These are phyloP conservation scores for Rhagologus leucostigma DNA, from an alignment of 2,113 vertebrate genomes.

Conservation along the genomic window DNA sequence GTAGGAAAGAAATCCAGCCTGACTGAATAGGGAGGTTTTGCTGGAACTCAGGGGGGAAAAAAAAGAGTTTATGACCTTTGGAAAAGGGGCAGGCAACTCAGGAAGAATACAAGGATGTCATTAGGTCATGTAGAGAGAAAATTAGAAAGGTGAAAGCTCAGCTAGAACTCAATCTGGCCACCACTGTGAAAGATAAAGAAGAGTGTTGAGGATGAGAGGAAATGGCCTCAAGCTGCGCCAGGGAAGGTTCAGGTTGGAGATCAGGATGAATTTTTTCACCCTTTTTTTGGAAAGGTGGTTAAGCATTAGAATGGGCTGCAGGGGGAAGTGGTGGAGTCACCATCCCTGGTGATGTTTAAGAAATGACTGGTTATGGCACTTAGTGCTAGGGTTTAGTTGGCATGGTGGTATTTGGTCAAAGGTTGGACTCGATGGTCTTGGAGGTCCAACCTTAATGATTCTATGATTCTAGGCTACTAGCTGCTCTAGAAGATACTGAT, in stretches of 20 bases:
- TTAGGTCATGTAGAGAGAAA: neutral
- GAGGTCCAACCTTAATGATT: neutral
- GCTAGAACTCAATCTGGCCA: neutral
- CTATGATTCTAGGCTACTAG: neutral
- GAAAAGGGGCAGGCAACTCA: neutral
- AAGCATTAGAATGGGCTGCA: neutral
- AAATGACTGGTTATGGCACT: rapidly evolving
- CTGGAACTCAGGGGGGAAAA: neutral
- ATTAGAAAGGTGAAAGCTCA: neutral
- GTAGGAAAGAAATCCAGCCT: neutral
- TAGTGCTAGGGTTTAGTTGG: neutral
- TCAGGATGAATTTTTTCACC: neutral
- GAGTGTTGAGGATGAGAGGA: neutral
- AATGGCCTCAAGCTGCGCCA: neutral
- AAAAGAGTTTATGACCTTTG: neutral
- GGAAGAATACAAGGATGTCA: neutral
- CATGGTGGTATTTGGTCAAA: neutral
- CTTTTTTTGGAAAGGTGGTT: neutral
- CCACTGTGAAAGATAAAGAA: neutral
- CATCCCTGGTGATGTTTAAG: neutral
- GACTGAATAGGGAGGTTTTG: neutral
- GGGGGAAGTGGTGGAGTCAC: neutral
- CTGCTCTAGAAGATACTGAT: neutral
- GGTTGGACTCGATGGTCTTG: neutral
- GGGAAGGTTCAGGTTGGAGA: neutral